Evolutionary conservation across 2,113 vertebrate species (phyloP), one percentile per base, ranked within the genome.

Genomic region (Peromyscus californicus): DNA sequence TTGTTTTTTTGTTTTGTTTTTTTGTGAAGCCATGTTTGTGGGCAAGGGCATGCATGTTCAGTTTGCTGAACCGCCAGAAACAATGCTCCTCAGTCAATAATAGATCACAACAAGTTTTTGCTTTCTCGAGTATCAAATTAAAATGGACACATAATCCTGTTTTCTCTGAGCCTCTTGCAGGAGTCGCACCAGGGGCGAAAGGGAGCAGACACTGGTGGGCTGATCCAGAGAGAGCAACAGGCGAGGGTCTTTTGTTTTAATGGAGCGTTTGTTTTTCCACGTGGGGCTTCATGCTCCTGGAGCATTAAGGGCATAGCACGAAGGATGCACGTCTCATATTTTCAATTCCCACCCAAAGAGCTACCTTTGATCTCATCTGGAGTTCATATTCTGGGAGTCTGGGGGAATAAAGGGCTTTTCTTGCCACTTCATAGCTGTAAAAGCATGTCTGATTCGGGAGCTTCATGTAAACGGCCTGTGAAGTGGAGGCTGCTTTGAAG

Each of bases 281-380:
- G 94, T 89, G 95, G 95, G 51, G 89, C 96, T 94, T 96, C 91
- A 94, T 63, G 87, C 91, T 96, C 69, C 93, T 65, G 69, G 61
- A 97, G 54, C 92, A 93, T 92, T 93, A 91, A 79, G 80, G 80
- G 51, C 78, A 76, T 91, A 91, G 84, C 89, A 69, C 61, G 61
- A 76, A 95, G 91, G 95, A 96, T 90, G 54, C 89, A 84, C 89
- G 83, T 91, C 89, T 96, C 45, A 0, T 96, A 72, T 96, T 98
- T 92, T 75, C 86, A 88, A 45, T 96, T 97, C 94, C 94, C 89
- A 97, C 91, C 94, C 94, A 95, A 96, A 93, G 74, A 95, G 45
- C 54, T 91, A 96, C 93, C 95, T 98, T 97, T 96, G 97, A 97
- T 97, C 91, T 97, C 90, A 97, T 94, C 95, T 94, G 84, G 95